These are phyloP conservation scores for Pollicipes pollicipes DNA, from an alignment of 1,140 invertebrate species.

Conservation along the genomic window DNA sequence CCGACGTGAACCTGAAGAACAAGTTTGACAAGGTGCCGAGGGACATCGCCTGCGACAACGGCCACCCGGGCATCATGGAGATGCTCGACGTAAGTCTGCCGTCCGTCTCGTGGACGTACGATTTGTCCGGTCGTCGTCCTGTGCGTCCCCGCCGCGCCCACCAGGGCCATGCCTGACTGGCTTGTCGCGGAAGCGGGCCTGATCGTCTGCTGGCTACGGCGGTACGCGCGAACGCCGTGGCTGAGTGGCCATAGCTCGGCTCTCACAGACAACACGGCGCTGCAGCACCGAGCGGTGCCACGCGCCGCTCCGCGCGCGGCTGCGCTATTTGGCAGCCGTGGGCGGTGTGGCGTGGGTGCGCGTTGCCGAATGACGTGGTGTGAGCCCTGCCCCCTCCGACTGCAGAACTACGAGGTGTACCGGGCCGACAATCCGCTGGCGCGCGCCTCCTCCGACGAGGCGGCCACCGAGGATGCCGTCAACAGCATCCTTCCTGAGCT, in stretches of 20 bases:
- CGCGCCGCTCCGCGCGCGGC: too few relatives aligned
- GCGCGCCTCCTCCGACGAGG: not conserved
- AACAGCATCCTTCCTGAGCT: not conserved
- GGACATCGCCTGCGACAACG: conserved; percentile 49
- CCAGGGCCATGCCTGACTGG: conserved; percentile 8
- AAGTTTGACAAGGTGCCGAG: conserved; percentile 71
- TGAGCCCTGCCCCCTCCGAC: not conserved
- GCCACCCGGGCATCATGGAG: conserved; percentile 40
- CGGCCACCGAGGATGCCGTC: not conserved
- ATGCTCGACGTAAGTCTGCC: conserved; percentile 35
- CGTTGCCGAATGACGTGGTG: too few relatives aligned
- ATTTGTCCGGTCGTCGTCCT: conserved; percentile 8
- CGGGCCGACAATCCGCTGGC: not conserved
- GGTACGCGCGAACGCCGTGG: too few relatives aligned
- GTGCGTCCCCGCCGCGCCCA: conserved; percentile 12
- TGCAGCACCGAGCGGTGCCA: too few relatives aligned
- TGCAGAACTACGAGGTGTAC: conserved; percentile 11
- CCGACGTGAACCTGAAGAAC: conserved; percentile 43
- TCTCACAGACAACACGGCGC: too few relatives aligned
- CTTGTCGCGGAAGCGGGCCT: too few relatives aligned
- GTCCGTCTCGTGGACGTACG: conserved; percentile 24
- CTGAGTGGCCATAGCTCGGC: too few relatives aligned
- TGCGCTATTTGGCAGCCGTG: too few relatives aligned
- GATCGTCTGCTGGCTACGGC: too few relatives aligned
- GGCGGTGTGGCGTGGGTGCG: too few relatives aligned